Evolutionary conservation across 2,113 vertebrate genomes (phyloP), one percentile per base, ranked within the genome.

Genomic region (Indri indri): DNA sequence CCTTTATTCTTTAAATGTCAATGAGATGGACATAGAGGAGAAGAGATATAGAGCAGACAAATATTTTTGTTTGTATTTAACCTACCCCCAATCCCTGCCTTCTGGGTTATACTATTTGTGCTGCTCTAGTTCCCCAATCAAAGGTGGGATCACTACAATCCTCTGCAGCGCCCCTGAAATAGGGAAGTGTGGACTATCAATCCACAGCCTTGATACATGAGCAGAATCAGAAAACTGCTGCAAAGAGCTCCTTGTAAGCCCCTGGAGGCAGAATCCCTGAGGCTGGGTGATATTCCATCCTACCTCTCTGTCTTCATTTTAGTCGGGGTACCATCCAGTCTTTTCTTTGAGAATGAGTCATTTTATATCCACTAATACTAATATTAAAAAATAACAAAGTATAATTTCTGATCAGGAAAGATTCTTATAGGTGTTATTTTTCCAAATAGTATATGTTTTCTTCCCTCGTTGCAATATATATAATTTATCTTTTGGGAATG

Each of bases 1-100:
- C 6, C 47, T 83, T 73, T 22, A 77, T 77, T 45, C 47, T 93
- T 81, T 86, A 18, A 40, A 71, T 89, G 68, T 81, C 73, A 71
- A 12, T 32, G 37, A 68, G 7, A 25, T 42, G 5, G 40, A 23
- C 14, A 2, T 47, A 90, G 52, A 50, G 30, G 45, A 66, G 45
- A 71, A 91, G 34, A 54, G 17, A 27, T 17, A 71, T 17, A 73
- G 7, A 50, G 1, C 25, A 22, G 18, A 40, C 23, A 42, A 61
- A 54, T 4, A 42, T 11, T 47, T 70, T 59, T 66, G 45, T 86
- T 47, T 83, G 27, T 42, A 30, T 50, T 27, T 10, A 16, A 59
- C 2, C 9, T 34, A 12, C 18, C 8, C 17, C 42, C 6, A 16
- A 32, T 22, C 3, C 1, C 10, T 11, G 23, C 7, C 22, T 12